These are phyloP conservation scores for Helicoverpa zea DNA, from an alignment of 1,140 invertebrate species.

Conservation along the genomic window DNA sequence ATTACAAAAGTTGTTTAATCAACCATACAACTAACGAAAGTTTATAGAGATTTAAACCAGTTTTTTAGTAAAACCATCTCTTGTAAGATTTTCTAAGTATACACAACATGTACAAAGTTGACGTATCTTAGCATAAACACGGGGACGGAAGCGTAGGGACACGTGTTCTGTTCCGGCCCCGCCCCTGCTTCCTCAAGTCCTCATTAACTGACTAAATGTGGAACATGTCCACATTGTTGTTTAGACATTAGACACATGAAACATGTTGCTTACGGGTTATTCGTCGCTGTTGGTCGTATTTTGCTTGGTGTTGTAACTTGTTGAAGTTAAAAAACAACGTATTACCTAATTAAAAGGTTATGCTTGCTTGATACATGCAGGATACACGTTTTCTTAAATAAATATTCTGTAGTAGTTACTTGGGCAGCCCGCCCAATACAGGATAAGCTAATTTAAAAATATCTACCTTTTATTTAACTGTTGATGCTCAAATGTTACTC, in stretches of 20 bases:
- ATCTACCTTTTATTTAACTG: no score
- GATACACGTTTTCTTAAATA: no score
- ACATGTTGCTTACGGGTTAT: constrained; percentile 7
- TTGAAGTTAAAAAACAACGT: not conserved
- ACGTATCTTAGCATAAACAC: constrained; percentile 24
- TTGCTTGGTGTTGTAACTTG: not conserved
- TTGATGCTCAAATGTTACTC: no score
- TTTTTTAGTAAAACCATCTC: no score
- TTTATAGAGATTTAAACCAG: no score
- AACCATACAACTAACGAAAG: no score
- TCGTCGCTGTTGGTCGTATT: not conserved
- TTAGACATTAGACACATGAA: constrained; percentile 2
- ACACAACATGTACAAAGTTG: not conserved
- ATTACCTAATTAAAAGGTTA: no score
- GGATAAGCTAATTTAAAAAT: no score
- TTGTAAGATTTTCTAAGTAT: not conserved
- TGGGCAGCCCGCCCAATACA: no score
- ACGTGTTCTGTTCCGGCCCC: constrained; percentile 41
- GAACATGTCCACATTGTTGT: constrained; percentile 21
- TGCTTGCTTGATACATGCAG: no score
- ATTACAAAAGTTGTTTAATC: no score
- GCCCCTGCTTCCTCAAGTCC: constrained; percentile 34
- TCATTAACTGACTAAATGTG: constrained; percentile 39
- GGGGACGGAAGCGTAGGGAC: constrained; percentile 37
- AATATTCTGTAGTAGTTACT: no score